Evolutionary conservation across 2,888 invertebrate genomes (phyloP).

Genomic region (Steinernema hermaphroditum): DNA sequence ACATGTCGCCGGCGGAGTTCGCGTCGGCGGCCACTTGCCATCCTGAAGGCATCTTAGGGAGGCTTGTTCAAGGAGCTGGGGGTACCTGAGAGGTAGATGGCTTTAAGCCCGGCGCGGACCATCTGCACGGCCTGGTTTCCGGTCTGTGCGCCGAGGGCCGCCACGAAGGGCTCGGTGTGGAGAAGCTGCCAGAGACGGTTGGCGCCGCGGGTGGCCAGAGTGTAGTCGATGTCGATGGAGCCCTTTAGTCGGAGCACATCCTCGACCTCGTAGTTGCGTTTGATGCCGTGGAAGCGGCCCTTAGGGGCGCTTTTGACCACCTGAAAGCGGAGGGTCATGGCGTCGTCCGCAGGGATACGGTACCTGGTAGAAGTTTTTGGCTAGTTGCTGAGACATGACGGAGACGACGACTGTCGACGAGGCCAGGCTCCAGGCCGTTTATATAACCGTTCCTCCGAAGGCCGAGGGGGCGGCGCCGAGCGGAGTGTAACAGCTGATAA

Average conservation of each 20-base stretch:
- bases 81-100: slow-evolving; percentile 67
- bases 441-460: background rate
- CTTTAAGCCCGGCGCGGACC: slow-evolving; percentile 67
- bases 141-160: slow-evolving; percentile 67
- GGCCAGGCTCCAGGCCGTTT: background rate
- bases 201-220: slow-evolving; percentile 66
- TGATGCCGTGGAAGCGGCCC: slow-evolving; percentile 66
- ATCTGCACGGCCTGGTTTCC: slow-evolving; percentile 68
- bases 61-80: too few species aligned
- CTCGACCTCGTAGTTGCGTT: slow-evolving; percentile 65
- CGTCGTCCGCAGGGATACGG: background rate
- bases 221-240: slow-evolving; percentile 66
- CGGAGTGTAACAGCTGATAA: background rate
- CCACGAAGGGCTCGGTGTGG: slow-evolving; percentile 66
- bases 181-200: slow-evolving; percentile 67
- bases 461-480: slow-evolving; percentile 6
- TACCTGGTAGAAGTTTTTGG: slow-evolving; percentile 38
- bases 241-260: slow-evolving; percentile 67
- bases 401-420: slow-evolving; percentile 18
- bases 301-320: slow-evolving; percentile 65
- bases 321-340: slow-evolving; percentile 39
- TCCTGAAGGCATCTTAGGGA: slow-evolving; percentile 54
- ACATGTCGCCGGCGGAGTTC: slow-evolving; percentile 67
- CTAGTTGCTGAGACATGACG: slow-evolving; percentile 25
- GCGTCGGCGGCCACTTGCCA: slow-evolving; percentile 69